Conservation (phyloP, 2,113 vertebrate genomes). For the Mastomys natalensis region DNA sequence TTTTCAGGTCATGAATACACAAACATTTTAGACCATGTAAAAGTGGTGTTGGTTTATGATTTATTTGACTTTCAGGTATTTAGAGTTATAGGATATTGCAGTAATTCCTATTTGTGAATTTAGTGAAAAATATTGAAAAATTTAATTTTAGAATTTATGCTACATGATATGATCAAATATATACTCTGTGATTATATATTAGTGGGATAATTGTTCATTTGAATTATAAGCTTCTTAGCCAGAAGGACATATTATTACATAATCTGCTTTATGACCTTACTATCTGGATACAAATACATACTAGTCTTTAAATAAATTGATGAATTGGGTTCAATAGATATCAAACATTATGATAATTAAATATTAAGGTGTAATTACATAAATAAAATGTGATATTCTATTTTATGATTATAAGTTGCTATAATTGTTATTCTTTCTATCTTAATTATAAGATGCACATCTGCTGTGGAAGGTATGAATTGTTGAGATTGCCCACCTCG, state of each 20-base stretch:
- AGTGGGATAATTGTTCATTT: background rate
- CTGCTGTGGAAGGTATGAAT: background rate
- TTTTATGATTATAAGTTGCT: background rate
- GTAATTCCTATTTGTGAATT: background rate
- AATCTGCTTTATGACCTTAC: background rate
- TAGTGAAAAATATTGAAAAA: background rate
- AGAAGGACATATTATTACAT: background rate
- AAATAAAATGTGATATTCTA: background rate
- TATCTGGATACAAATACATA: background rate
- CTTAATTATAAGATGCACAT: background rate
- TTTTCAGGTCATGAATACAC: background rate
- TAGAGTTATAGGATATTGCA: background rate
- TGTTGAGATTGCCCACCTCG: background rate
- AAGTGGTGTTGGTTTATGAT: background rate
- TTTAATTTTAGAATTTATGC: conserved; percentile 13
- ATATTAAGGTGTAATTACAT: background rate
- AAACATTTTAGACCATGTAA: background rate
- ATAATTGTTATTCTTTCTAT: background rate
- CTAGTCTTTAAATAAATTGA: background rate
- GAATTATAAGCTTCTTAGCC: background rate
- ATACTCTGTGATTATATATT: background rate
- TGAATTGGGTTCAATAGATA: background rate
- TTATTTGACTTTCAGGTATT: background rate
- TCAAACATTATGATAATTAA: background rate
- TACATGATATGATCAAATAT: background rate